Conservation (phyloP, 2,113 vertebrate species). For the Scolopax mira region DNA sequence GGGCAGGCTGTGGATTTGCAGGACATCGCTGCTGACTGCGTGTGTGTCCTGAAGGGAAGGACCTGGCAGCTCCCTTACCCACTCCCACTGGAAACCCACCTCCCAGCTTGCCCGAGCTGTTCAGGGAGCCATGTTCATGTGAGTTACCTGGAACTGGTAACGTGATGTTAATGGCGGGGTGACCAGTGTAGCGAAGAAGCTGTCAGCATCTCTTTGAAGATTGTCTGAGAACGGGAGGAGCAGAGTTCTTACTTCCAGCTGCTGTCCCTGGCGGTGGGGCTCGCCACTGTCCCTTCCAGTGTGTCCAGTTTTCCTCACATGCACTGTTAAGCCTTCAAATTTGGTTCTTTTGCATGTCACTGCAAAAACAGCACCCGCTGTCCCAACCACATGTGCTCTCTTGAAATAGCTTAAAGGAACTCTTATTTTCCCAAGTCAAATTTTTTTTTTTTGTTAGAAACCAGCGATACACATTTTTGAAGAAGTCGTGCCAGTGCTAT, state of each 20-base stretch:
- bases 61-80: not conserved
- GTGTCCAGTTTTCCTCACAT: not conserved
- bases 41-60: not conserved
- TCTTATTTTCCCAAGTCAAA: not conserved
- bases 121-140: not conserved
- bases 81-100: not conserved
- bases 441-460: not conserved
- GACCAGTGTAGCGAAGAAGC: not conserved
- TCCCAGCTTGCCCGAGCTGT: not conserved
- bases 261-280: not conserved
- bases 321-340: not conserved
- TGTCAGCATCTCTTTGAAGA: not conserved
- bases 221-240: not conserved
- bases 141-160: not conserved
- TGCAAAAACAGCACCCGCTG: not conserved
- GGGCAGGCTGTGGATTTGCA: not conserved
- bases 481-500: not conserved
- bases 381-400: not conserved
- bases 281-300: not conserved
- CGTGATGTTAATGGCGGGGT: not conserved
- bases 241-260: not conserved
- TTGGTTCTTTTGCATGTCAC: not conserved
- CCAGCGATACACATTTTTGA: accelerated
- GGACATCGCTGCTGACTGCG: accelerated
- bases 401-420: not conserved